A percentile compares a stretch with the other conserved stretches of the same genome.
phyloP scores from a whole-genome alignment of 2,797 vertebrate species.

The Muscicapa comitata region DNA sequence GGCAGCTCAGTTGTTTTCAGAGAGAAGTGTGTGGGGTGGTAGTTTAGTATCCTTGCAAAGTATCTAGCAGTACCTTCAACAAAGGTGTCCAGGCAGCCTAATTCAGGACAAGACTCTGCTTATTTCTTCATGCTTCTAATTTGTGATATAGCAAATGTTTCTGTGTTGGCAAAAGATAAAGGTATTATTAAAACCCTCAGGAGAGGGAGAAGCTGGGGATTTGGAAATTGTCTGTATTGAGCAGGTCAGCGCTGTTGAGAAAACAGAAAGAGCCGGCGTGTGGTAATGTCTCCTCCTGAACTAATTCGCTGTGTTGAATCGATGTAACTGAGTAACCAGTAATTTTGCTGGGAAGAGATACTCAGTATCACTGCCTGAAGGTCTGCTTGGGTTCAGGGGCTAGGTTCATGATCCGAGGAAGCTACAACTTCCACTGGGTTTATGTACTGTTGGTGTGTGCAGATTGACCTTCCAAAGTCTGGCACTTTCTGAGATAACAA shows the following conservation, averaged over 20 bases:
- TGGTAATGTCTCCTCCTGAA: not conserved
- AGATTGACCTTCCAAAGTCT: not conserved
- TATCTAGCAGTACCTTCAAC: not conserved
- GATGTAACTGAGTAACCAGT: not conserved
- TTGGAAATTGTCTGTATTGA: not conserved
- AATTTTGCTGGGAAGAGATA: not conserved
- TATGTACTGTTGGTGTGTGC: not conserved
- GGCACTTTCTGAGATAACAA: not conserved
- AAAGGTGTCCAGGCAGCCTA: not conserved
- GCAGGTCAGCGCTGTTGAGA: not conserved
- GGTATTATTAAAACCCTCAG: not conserved
- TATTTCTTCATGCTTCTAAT: constrained; percentile 6
- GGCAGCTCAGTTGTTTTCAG: constrained; percentile 11
- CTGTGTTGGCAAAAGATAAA: constrained; percentile 31
- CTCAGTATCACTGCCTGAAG: not conserved
- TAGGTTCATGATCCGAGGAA: not conserved
- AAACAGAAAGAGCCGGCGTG: not conserved
- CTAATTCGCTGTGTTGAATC: not conserved
- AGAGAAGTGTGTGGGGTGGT: not conserved
- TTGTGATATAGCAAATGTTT: constrained; percentile 3
- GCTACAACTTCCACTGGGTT: not conserved
- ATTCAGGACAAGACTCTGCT: not conserved
- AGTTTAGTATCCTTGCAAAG: not conserved
- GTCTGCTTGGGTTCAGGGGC: not conserved
- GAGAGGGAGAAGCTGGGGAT: constrained; percentile 3